Conservation (phyloP, 2,797 vertebrate genomes). For the Anguilla marmorata region DNA sequence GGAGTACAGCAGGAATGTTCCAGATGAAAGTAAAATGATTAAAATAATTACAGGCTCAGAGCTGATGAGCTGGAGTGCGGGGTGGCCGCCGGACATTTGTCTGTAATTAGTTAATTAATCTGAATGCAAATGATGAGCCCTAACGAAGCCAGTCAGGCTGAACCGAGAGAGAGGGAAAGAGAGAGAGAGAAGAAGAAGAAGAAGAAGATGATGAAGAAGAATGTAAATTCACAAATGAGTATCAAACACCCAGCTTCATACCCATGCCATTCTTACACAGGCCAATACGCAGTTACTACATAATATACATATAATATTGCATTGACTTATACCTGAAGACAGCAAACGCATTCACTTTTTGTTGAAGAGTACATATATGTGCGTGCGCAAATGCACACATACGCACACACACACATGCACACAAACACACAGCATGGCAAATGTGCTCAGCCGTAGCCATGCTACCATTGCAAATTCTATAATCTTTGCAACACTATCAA, state of each 20-base stretch:
- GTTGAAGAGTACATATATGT: not conserved
- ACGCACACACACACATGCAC: slow-evolving; percentile 2
- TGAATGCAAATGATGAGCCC: slow-evolving; percentile 99
- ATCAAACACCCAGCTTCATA: slow-evolving; percentile 55
- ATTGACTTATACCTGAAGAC: not conserved
- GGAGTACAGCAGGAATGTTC: slow-evolving; percentile 95
- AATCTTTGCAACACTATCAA: not conserved
- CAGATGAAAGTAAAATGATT: slow-evolving; percentile 99
- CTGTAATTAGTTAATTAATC: slow-evolving; percentile 99
- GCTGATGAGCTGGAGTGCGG: slow-evolving; percentile 97
- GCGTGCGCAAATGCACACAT: too few relatives aligned
- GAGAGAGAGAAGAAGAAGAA: slow-evolving; percentile 49
- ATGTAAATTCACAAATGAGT: slow-evolving; percentile 59
- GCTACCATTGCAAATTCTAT: not conserved
- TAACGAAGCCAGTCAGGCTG: slow-evolving; percentile 99
- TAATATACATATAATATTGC: not conserved
- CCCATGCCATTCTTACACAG: slow-evolving; percentile 34
- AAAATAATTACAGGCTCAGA: slow-evolving; percentile 99
- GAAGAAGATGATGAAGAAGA: not conserved
- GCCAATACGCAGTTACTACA: slow-evolving; percentile 5
- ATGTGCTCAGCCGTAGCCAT: slow-evolving; percentile 25
- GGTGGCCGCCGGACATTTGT: slow-evolving; percentile 99
- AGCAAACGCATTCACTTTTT: not conserved
- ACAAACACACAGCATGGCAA: slow-evolving; percentile 46
- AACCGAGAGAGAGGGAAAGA: slow-evolving; percentile 73